Base-by-base conservation (phyloP, 2,113 vertebrate species). In the Semicossyphus pulcher region DNA sequence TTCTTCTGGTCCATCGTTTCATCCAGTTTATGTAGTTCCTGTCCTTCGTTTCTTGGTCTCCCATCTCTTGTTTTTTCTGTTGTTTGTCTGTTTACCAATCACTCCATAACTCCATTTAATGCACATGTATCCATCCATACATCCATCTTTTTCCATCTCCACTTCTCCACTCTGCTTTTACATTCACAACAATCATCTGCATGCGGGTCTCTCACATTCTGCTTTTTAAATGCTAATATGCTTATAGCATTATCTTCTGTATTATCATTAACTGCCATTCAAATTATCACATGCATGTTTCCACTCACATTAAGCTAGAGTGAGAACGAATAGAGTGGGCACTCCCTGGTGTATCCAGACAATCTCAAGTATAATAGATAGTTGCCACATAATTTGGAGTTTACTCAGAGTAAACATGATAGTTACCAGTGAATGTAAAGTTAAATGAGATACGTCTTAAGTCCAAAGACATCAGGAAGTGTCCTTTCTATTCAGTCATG, bases 101-200 rank as follows among this genome's bases (percentile, higher is more conserved):
- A 37, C 2, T 42, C n/a, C 9, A 58, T 48, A 4, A 21, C 61
- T 54, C 23, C 29, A 48, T 62, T 49, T 26, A n/a, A 34, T 2
- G 10, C 5, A 25, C 45, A 53, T 65, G 26, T 7, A 3, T 49
- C 10, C 41, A 65, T 44, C 58, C 31, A 28, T 51, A 14, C 34
- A 25, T 51, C 21, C 15, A 29, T 51, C 18, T 44, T 48, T 36
- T 45, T 21, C 7, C 58, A 53, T 53, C 15, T 75, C 18, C 62
- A 69, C 56, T 2, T 65, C 41, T 75, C n/a, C 70, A 70, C 52
- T 68, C 20, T 28, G n/a, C 69, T 64, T 21, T 42, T 68, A 44
- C 36, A 60, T 76, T 41, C 31, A 53, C 67, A 65, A 65, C 78
- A 73, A 42, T 69, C 61, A 72, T 61, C 66, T 88, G 87, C 82